These are phyloP conservation scores for Malacosoma neustria DNA, from an alignment of 2,888 invertebrate species.

Conservation along the genomic window DNA sequence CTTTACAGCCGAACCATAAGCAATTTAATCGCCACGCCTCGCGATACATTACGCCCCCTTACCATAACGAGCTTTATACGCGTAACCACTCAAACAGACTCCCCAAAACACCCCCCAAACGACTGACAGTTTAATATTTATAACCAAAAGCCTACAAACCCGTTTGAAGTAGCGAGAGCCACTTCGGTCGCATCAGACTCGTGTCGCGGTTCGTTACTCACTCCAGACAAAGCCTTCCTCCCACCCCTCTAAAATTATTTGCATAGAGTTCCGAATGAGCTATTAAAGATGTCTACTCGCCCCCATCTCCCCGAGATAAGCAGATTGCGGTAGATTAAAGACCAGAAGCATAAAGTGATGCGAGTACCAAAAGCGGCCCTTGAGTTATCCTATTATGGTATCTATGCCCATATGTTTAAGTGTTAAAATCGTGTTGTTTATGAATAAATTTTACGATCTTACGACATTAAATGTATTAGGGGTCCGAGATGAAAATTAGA, in stretches of 20 bases:
- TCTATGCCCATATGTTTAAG: slow-evolving; percentile 53
- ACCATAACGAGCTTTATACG: slow-evolving; percentile 43
- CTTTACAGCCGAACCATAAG: background rate
- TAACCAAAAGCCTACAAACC: slow-evolving; percentile 54
- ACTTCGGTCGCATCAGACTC: slow-evolving; percentile 64
- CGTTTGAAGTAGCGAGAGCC: slow-evolving; percentile 54
- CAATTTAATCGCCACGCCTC: slow-evolving; percentile 24
- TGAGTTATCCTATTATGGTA: slow-evolving; percentile 46
- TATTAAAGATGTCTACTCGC: slow-evolving; percentile 69
- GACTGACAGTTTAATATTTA: slow-evolving; percentile 61
- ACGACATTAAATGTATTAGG: slow-evolving; percentile 38
- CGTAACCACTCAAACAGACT: slow-evolving; percentile 44
- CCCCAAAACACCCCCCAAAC: slow-evolving; percentile 21
- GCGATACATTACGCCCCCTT: slow-evolving; percentile 32
- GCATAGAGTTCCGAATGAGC: slow-evolving; percentile 73
- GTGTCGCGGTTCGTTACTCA: slow-evolving; percentile 67
- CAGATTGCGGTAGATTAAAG: slow-evolving; percentile 75
- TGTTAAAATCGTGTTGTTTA: slow-evolving; percentile 46
- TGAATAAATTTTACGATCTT: slow-evolving; percentile 57
- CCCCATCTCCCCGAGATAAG: slow-evolving; percentile 57
- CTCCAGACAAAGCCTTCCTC: slow-evolving; percentile 67
- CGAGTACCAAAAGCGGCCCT: slow-evolving; percentile 32
- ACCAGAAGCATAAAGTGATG: slow-evolving; percentile 64
- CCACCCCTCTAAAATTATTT: slow-evolving; percentile 63
- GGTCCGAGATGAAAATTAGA: slow-evolving; percentile 69